Base-by-base conservation (phyloP, 92 coral and sea anemone species). In the Porites cylindrica region DNA sequence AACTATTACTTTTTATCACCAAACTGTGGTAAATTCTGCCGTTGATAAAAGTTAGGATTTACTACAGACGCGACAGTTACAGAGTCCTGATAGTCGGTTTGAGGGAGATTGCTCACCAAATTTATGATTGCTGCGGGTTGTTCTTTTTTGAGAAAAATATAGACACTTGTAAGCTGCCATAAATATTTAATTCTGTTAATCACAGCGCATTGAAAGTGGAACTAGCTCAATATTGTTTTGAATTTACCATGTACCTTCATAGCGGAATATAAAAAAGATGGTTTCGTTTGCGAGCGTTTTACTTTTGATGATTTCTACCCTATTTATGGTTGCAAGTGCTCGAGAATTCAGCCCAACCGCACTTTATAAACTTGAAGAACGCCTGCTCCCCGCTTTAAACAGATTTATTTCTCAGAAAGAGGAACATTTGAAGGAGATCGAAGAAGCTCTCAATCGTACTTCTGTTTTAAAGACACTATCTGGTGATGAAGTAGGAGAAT, bases 401-500 rank as follows among this genome's bases (percentile, higher is more conserved):
- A 21, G 75, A 24, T 86, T 80, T 62, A 75, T 86, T 21, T 56
- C 20, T 8, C 70, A 86, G 24, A 64, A 63, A 69, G 90, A 86
- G 18, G 84, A 86, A 10, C 56, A 75, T 56, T 63, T 90, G 7
- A 69, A 68, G 20, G 79, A 75, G 51, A 66, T 90, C 0, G 72
- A 75, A 38, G 43, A 75, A 1, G 73, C 81, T 51, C 77, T 81
- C 16, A 63, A 66, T 71, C 86, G 80, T 58, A 81, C 85, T 23
- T 59, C 79, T 18, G 54, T 66, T 51, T 47, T 75, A 1, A 66
- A 53, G 79, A 24, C 69, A 8, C 51, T 81, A 70, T 78, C 76
- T 29, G 79, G 80, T 32, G 51, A 66, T 8, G 86, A 70, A 6
- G 29, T 90, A 7, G 90, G 82, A 50, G 76, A 85, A 13, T 91